These are phyloP conservation scores for Melanotaenia maccullochi DNA, from an alignment of 2,797 vertebrate species.

Conservation along the genomic window DNA sequence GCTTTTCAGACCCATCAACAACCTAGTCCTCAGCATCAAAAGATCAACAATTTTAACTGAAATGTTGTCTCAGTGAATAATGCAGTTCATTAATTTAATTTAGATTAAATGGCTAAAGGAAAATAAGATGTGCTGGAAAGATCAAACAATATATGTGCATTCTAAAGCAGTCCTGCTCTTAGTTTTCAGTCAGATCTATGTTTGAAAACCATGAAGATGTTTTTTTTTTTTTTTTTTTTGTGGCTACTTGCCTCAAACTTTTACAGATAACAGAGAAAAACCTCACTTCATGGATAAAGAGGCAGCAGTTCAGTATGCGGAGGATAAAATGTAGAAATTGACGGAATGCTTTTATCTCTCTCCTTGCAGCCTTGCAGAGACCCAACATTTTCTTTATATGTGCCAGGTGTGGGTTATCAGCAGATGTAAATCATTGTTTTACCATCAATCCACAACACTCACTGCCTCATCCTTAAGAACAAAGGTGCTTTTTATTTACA, in stretches of 20 bases:
- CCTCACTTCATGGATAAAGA: constrained; percentile 62
- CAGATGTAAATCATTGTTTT: constrained; percentile 62
- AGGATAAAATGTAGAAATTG: constrained; percentile 41
- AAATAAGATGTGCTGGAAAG: constrained; percentile 71
- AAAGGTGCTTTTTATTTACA: constrained; percentile 18
- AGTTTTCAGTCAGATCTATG: constrained; percentile 68
- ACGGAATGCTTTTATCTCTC: constrained; percentile 67
- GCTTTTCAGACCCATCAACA: constrained; percentile 65
- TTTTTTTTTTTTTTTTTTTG: constrained; percentile 42
- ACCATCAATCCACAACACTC: constrained; percentile 43
- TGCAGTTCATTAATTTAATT: constrained; percentile 77
- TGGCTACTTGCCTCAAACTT: constrained; percentile 65
- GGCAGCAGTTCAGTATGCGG: constrained; percentile 65
- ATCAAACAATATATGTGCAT: constrained; percentile 68
- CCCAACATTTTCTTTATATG: constrained; percentile 56
- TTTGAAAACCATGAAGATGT: constrained; percentile 54
- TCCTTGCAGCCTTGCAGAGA: constrained; percentile 40
- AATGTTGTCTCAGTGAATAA: constrained; percentile 72
- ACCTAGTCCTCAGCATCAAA: constrained; percentile 64
- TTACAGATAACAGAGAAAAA: constrained; percentile 66
- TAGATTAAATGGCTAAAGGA: constrained; percentile 60
- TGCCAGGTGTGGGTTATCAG: constrained; percentile 51
- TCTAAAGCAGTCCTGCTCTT: constrained; percentile 45
- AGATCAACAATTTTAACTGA: constrained; percentile 73
- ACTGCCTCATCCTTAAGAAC: constrained; percentile 12